Evolutionary conservation across 2,113 vertebrate genomes (phyloP).

Genomic region (Microcebus griseorufus): DNA sequence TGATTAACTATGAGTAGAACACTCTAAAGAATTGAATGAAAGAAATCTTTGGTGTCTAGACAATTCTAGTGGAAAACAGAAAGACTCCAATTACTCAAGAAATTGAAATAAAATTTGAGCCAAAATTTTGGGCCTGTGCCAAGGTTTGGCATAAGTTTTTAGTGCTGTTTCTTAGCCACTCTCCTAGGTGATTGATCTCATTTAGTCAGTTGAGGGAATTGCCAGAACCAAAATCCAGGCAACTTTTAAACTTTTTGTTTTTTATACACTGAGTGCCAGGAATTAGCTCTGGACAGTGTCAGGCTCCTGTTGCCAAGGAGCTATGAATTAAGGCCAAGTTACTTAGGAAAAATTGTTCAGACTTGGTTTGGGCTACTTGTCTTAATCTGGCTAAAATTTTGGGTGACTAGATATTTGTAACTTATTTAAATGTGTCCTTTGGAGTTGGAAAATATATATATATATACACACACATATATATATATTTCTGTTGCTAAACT

Average conservation of each 20-base stretch:
- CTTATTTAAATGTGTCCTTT: neutral
- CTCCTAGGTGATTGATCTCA: neutral
- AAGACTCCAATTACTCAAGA: constrained; percentile 21
- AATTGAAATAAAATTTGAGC: constrained; percentile 35
- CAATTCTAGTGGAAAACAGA: constrained; percentile 33
- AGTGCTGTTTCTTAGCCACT: neutral
- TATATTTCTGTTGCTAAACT: neutral
- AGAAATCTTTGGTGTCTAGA: constrained; percentile 32
- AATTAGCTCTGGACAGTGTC: neutral
- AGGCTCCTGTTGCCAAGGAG: neutral
- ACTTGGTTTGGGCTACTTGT: constrained; percentile 9
- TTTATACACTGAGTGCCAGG: neutral
- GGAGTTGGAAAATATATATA: neutral
- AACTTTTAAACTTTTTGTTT: constrained; percentile 10
- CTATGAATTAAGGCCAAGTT: neutral
- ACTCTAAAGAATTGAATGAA: neutral
- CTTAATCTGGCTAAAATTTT: neutral
- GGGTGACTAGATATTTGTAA: neutral
- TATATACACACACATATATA: too few species aligned
- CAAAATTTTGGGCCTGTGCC: neutral
- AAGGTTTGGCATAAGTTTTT: neutral
- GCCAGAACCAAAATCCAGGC: neutral
- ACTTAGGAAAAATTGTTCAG: neutral
- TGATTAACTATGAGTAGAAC: neutral
- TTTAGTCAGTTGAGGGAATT: constrained; percentile 41